Conservation (phyloP, 2,113 vertebrate genomes). For the Elephantulus edwardii region DNA sequence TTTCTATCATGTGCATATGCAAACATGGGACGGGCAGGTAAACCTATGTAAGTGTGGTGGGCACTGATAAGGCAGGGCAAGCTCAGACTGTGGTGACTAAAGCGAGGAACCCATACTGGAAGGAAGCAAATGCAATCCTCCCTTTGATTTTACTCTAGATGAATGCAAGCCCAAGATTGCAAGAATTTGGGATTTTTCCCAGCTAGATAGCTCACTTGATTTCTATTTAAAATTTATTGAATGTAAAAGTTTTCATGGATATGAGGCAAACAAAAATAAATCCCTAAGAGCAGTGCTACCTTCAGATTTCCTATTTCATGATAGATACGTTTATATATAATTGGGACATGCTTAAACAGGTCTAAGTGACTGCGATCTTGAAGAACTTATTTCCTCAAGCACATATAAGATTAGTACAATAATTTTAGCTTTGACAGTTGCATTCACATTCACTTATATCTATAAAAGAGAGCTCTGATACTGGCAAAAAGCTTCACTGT, state of each 20-base stretch:
- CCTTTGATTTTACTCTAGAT: neutral
- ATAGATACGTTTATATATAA: neutral
- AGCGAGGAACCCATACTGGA: neutral
- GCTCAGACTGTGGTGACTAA: neutral
- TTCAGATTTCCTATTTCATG: neutral
- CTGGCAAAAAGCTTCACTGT: too few relatives aligned
- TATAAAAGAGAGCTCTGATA: too few relatives aligned
- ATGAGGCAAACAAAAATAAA: neutral
- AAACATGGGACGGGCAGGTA: neutral
- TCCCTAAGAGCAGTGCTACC: neutral
- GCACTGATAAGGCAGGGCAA: neutral
- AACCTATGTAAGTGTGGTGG: neutral
- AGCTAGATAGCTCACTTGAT: neutral
- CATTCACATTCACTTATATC: neutral
- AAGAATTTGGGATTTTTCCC: slow-evolving; percentile 18
- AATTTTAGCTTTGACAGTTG: neutral
- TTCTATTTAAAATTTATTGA: slow-evolving; percentile 26
- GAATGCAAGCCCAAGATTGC: neutral
- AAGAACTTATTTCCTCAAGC: neutral
- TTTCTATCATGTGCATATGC: neutral
- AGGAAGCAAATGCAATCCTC: neutral
- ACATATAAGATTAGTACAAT: neutral
- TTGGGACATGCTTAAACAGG: neutral
- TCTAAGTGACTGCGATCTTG: neutral
- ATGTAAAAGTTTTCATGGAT: neutral